Percentiles rank a stretch among this genome's conserved stretches.
These are phyloP conservation scores for Ooceraea biroi DNA, from an alignment of 1,140 invertebrate genomes.

Conservation along the genomic window DNA sequence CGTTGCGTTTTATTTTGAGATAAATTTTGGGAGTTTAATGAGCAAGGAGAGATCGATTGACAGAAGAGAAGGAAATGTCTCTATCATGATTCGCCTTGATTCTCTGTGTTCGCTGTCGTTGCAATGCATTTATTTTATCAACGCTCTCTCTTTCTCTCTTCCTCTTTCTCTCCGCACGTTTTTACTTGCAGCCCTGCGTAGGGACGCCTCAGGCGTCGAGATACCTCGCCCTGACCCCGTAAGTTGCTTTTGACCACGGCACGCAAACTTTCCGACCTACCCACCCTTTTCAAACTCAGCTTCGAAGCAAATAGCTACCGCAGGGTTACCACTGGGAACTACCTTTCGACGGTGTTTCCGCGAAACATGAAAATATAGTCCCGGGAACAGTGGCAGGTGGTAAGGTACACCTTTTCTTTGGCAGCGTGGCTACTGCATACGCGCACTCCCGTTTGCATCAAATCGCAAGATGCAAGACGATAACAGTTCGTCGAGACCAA, in stretches of 20 bases:
- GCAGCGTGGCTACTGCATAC: neutral
- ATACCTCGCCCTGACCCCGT: conserved; percentile 37
- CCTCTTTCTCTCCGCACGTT: neutral
- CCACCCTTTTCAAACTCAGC: conserved; percentile 54
- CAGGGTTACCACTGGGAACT: conserved; percentile 48
- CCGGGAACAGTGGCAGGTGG: conserved; percentile 37
- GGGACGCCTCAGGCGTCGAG: conserved; percentile 26
- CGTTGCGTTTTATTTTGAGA: too few species aligned
- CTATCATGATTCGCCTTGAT: neutral
- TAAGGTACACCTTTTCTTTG: neutral
- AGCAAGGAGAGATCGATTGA: too few species aligned
- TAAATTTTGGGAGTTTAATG: too few species aligned
- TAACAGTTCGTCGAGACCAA: conserved; percentile 40
- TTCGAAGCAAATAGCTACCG: conserved; percentile 53
- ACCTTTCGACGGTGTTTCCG: conserved; percentile 51
- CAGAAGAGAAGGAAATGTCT: neutral
- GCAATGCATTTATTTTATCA: conserved; percentile 12
- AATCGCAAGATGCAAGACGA: conserved; percentile 12
- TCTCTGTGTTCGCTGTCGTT: neutral
- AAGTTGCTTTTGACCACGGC: conserved; percentile 41
- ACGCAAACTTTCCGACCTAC: conserved; percentile 50
- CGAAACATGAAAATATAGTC: conserved; percentile 52
- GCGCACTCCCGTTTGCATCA: conserved; percentile 30
- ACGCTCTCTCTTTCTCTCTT: neutral
- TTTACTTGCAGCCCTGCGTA: conserved; percentile 9